These are phyloP conservation scores for Polypedilum pembai DNA, from an alignment of 1,140 invertebrate genomes.

Conservation along the genomic window DNA sequence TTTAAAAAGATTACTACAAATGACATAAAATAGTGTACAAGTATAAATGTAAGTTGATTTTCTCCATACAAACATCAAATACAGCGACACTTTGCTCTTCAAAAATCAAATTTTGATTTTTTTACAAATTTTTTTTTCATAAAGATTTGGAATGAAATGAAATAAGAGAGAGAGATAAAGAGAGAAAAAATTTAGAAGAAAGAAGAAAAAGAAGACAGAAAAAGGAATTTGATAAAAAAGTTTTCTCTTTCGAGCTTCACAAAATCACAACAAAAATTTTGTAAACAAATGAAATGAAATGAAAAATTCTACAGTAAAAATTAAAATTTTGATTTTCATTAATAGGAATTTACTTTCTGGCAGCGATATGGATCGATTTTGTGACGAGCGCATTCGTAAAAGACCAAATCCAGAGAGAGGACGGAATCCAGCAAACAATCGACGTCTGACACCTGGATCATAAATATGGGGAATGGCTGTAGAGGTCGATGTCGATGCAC, in stretches of 20 bases:
- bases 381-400: conserved; percentile 56
- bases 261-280: too few species aligned
- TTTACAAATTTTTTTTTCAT: conserved; percentile 9
- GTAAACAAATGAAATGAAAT: too few species aligned
- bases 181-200: conserved; percentile 32
- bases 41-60: background rate
- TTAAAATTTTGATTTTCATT: conserved; percentile 23
- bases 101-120: conserved; percentile 13
- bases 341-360: conserved; percentile 65
- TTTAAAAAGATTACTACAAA: too few species aligned
- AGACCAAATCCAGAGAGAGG: conserved; percentile 64
- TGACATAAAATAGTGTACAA: background rate
- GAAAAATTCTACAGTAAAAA: conserved; percentile 29
- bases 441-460: conserved; percentile 53
- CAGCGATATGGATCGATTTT: conserved; percentile 67
- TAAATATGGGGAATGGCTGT: conserved; percentile 42
- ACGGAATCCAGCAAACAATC: conserved; percentile 65
- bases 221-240: too few species aligned
- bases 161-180: conserved; percentile 31
- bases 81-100: conserved; percentile 20
- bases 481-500: conserved; percentile 35
- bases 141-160: conserved; percentile 20
- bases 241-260: too few species aligned
- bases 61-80: conserved; percentile 26
- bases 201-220: conserved; percentile 33